A percentile compares a stretch with the other conserved stretches of the same genome.
Conservation (phyloP, 2,888 invertebrate genomes). For the Heliconius cydno region DNA sequence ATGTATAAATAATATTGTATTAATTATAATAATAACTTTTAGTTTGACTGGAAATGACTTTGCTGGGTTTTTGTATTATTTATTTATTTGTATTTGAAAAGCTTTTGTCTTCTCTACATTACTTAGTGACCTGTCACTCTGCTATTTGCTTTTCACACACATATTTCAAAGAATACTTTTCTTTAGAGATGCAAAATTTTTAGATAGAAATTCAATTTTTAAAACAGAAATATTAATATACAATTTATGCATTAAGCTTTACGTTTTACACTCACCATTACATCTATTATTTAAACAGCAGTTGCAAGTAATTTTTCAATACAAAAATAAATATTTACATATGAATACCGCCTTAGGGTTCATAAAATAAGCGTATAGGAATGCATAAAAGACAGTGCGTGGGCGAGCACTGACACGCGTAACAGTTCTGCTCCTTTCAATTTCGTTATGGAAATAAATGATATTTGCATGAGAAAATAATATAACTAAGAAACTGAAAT, state of each 20-base stretch:
- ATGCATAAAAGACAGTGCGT: slow-evolving; percentile 21
- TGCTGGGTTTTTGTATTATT: neutral
- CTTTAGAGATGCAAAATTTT: neutral
- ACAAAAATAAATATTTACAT: neutral
- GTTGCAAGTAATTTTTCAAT: neutral
- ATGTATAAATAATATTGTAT: too few species aligned
- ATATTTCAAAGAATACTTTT: neutral
- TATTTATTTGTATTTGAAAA: neutral
- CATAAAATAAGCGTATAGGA: neutral
- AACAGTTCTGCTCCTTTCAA: neutral
- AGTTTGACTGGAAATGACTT: neutral
- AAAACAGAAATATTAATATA: neutral
- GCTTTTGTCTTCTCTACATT: neutral
- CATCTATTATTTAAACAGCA: neutral
- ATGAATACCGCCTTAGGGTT: neutral
- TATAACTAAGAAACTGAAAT: neutral
- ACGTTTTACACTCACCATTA: neutral
- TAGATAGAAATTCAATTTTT: neutral
- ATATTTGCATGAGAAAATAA: slow-evolving; percentile 5
- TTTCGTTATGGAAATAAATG: neutral
- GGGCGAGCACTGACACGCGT: neutral
- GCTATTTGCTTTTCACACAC: neutral
- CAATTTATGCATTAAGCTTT: neutral
- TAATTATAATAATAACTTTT: neutral
- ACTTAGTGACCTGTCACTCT: neutral